Evolutionary conservation across 2,113 vertebrate genomes (phyloP).

Genomic region (Marmota flaviventris): DNA sequence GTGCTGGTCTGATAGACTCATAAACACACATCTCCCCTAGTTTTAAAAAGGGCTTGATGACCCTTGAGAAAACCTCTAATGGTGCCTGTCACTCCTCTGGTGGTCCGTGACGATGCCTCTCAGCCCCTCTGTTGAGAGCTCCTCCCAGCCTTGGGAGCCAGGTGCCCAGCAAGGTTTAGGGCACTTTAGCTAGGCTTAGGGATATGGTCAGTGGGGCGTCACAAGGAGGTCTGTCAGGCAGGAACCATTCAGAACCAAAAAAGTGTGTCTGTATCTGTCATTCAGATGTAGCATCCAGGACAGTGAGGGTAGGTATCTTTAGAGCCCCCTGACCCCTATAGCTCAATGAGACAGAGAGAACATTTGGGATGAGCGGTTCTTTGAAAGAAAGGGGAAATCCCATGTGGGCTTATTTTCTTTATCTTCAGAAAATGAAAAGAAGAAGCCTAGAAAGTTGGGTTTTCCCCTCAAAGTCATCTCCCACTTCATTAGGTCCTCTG

Average conservation of each 20-base stretch:
- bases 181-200: neutral
- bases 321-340: fast-evolving
- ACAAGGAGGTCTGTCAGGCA: neutral
- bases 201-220: neutral
- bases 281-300: neutral
- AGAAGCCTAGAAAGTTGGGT: neutral
- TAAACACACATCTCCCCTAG: constrained; percentile 81
- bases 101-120: neutral
- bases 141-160: neutral
- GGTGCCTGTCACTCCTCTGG: constrained; percentile 84
- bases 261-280: neutral
- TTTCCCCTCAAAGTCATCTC: neutral
- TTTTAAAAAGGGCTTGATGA: constrained; percentile 78
- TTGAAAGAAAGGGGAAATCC: neutral
- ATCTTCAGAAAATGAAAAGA: neutral
- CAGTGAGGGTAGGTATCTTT: neutral
- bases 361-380: neutral
- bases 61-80: constrained; percentile 81
- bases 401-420: neutral
- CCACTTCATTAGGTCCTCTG: neutral
- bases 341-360: neutral
- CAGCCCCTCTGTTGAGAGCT: constrained; percentile 73
- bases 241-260: neutral
- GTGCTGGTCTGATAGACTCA: constrained; percentile 82
- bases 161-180: neutral